Evolutionary conservation across 2,888 invertebrate species (phyloP).

Genomic region (Nomada fucata): DNA sequence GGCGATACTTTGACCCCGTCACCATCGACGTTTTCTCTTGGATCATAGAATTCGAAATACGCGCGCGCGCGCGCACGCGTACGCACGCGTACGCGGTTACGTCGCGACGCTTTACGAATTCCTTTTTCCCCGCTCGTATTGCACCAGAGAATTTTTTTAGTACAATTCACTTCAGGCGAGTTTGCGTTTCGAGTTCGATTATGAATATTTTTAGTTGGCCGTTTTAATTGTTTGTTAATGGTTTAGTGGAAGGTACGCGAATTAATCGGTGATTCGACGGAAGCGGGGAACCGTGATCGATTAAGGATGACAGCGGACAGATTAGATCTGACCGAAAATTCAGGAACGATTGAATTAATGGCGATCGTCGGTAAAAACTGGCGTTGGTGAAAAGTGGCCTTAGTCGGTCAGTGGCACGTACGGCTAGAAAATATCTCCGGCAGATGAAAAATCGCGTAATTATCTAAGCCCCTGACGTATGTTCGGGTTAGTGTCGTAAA

Average conservation of each 20-base stretch:
- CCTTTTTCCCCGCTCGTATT: background rate
- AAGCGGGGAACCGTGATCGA: background rate
- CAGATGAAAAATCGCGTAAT: constrained; percentile 24
- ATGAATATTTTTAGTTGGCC: no score
- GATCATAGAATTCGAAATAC: background rate
- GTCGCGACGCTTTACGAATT: background rate
- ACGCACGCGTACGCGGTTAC: background rate
- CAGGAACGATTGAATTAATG: constrained; percentile 2
- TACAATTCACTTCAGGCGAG: no score
- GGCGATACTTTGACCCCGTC: background rate
- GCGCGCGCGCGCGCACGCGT: background rate
- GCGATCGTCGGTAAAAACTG: constrained; percentile 10
- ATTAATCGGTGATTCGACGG: no score
- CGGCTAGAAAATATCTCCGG: constrained; percentile 35
- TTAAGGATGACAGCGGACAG: background rate
- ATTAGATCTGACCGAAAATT: constrained; percentile 28
- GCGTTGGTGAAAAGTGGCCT: constrained; percentile 41
- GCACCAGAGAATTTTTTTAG: no score
- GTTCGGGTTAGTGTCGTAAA: constrained; percentile 27
- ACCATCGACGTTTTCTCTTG: background rate
- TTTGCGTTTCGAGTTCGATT: no score
- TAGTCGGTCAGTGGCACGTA: constrained; percentile 57
- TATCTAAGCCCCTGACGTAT: constrained; percentile 19
- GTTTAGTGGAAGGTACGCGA: no score
- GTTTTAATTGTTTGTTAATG: no score